These are phyloP conservation scores for Dicrurus megarhynchus DNA, from an alignment of 2,113 vertebrate species.

Conservation along the genomic window DNA sequence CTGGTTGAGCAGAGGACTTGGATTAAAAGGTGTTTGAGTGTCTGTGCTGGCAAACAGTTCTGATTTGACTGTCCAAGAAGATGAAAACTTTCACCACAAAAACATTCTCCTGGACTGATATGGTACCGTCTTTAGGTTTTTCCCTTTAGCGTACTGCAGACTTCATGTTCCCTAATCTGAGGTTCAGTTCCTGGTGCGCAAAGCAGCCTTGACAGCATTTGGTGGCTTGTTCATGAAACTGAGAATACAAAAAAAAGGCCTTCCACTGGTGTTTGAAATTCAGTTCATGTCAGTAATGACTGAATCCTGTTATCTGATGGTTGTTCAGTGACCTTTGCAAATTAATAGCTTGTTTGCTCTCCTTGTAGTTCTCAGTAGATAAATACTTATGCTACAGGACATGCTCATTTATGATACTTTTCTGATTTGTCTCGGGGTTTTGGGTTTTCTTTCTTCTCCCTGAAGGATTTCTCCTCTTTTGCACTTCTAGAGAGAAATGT, in stretches of 20 bases:
- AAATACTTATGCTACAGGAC: not conserved
- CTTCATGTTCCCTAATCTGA: not conserved
- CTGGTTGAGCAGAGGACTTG: not conserved
- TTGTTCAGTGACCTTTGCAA: constrained; percentile 4
- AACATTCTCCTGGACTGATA: not conserved
- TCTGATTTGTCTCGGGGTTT: not conserved
- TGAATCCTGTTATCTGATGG: constrained; percentile 3
- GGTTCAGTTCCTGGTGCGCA: not conserved
- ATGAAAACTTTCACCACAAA: not conserved
- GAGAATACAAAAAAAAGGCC: not conserved
- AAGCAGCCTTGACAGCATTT: not conserved
- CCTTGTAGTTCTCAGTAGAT: not conserved
- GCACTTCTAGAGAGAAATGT: not conserved
- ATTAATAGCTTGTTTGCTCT: constrained; percentile 7
- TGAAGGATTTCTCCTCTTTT: not conserved
- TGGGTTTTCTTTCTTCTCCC: not conserved
- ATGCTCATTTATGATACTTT: not conserved
- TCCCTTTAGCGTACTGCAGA: not conserved
- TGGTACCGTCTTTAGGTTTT: not conserved
- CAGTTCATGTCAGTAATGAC: not conserved
- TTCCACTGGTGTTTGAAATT: constrained; percentile 6
- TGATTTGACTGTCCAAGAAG: not conserved
- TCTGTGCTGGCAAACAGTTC: not conserved
- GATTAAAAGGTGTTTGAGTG: not conserved
- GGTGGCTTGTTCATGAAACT: not conserved